These are phyloP conservation scores for Nymphalis polychloros DNA, from an alignment of 2,888 invertebrate genomes.

Conservation along the genomic window DNA sequence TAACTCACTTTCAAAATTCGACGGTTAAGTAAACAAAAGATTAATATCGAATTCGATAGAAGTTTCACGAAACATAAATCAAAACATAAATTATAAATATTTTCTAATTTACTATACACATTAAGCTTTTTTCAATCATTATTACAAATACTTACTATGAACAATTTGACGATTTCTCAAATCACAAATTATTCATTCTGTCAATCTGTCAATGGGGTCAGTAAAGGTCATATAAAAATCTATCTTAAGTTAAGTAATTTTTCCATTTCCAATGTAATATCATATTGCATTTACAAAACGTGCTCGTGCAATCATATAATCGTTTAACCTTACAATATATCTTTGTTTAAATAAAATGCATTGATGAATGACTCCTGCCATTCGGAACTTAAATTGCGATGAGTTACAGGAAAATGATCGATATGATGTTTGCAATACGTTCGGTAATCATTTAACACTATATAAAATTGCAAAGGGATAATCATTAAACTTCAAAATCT, in stretches of 20 bases:
- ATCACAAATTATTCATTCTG: conserved; percentile 1
- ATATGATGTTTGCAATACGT: neutral
- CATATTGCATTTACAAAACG: conserved; percentile 37
- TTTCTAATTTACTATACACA: no score
- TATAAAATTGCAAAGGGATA: conserved; percentile 37
- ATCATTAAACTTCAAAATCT: conserved; percentile 42
- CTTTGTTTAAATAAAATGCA: conserved; percentile 57
- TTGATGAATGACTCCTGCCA: conserved; percentile 51
- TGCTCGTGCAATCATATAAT: conserved; percentile 44
- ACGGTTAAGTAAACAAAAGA: no score
- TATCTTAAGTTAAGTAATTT: conserved; percentile 20
- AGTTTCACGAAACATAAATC: no score
- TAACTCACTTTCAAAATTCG: no score
- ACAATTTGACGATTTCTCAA: neutral
- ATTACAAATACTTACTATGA: neutral
- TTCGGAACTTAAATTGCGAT: conserved; percentile 1
- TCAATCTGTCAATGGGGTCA: conserved; percentile 15
- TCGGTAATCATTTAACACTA: conserved; percentile 14
- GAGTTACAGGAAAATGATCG: conserved; percentile 13
- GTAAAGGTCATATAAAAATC: conserved; percentile 20
- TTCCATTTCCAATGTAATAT: conserved; percentile 15
- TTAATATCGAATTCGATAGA: no score
- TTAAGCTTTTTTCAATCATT: no score
- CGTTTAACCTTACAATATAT: conserved; percentile 52
- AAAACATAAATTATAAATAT: no score